Evolutionary conservation across 2,888 invertebrate genomes (phyloP).

Genomic region (Stenoptilia bipunctidactyla): DNA sequence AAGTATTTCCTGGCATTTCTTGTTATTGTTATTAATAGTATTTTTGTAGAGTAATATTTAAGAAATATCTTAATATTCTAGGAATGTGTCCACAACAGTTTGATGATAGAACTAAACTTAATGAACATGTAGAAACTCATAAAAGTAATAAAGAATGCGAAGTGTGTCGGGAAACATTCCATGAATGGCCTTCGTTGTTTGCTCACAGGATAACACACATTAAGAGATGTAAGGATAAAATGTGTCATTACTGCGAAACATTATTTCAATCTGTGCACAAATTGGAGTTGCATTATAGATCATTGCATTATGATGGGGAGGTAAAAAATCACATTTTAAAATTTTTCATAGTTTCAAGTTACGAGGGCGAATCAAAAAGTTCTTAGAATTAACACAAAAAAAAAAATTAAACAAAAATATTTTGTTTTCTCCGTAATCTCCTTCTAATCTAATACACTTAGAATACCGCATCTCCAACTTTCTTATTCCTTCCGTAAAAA

Average conservation of each 20-base stretch:
- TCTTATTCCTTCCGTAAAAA: too few relatives aligned
- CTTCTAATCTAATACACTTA: too few relatives aligned
- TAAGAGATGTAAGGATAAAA: slow-evolving; percentile 16
- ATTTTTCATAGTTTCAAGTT: too few relatives aligned
- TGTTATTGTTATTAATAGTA: too few relatives aligned
- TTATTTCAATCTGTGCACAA: slow-evolving; percentile 15
- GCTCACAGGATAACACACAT: slow-evolving; percentile 36
- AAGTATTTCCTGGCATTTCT: too few relatives aligned
- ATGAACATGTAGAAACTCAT: slow-evolving; percentile 32
- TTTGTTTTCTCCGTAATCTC: too few relatives aligned
- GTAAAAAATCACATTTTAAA: too few relatives aligned
- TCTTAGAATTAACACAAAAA: too few relatives aligned
- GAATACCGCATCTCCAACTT: too few relatives aligned
- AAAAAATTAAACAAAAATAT: too few relatives aligned
- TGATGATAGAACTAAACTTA: slow-evolving; percentile 11
- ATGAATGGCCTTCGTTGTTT: slow-evolving; percentile 27
- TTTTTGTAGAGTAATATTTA: neutral
- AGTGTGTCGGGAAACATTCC: slow-evolving; percentile 8
- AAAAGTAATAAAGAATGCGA: slow-evolving; percentile 13
- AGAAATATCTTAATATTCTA: neutral
- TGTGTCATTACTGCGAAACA: slow-evolving; percentile 34
- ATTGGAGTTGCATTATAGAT: slow-evolving; percentile 37
- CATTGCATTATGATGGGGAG: slow-evolving; percentile 27
- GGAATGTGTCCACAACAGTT: neutral
- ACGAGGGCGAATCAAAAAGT: too few relatives aligned